Base-by-base conservation (phyloP, 2,888 invertebrate genomes). In the Sarcophaga variegata region DNA sequence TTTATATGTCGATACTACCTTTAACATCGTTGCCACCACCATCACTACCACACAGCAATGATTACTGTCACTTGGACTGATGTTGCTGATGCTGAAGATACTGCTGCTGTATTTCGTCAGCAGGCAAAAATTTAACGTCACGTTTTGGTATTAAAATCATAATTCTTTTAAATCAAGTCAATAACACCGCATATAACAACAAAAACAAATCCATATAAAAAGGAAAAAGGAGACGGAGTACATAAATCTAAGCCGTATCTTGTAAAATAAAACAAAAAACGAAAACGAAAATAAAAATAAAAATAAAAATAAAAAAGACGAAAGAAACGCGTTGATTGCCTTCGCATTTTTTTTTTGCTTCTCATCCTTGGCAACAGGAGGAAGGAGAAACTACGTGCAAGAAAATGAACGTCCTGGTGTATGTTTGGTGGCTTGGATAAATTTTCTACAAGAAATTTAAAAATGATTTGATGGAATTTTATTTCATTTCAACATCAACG, bases 401-500 rank as follows among this genome's bases (percentile, higher is more conserved):
- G 12, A 64, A 69, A 59, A 37, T 60, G 60, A 49, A 47, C 37
- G 11, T 74, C 2, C 12, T 64, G 4, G 17, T 54, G 12, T 54
- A 14, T 54, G 54, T 54, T 17, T 17, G 4, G 22, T 78, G 22
- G 10, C 17, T 76, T 37, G 54, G 22, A 67, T 25, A 49, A 62
- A 69, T 69, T 70, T 69, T 4, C 49, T 67, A 63, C 20, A 70
- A 82, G 22, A 75, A 76, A 49, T 75, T 75, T 80, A 71, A 79
- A 82, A 86, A 88, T 86, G 83, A 87, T 87, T 88, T 89, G 86
- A 86, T 86, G 83, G 70, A 81, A 85, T 88, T 89, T 89, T 88
- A 89, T 89, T 88, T 78, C 22, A 70, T 59, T 63, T 54, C 25
- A 37, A 37, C 27, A 72, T 14, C 27, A 27, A 25, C 17, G 20